Percentiles rank a stretch among this genome's conserved stretches.
Evolutionary conservation across 1,140 invertebrate species (phyloP).

Genomic region (Neuroterus valhalla): DNA sequence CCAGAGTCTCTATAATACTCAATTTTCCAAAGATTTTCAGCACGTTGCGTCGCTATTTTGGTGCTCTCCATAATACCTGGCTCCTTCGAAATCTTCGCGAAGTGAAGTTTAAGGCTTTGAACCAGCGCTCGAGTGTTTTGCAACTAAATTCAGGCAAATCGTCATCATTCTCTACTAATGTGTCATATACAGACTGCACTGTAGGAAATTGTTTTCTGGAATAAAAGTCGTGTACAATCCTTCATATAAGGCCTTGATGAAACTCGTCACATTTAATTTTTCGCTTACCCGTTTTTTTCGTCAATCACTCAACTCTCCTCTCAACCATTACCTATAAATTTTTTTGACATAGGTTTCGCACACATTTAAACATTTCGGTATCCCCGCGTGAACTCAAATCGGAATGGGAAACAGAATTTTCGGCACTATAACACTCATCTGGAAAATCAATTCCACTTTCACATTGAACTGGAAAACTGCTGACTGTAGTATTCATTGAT

Average conservation of each 20-base stretch:
- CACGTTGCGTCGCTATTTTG: not conserved
- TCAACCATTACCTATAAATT: not conserved
- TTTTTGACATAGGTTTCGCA: not conserved
- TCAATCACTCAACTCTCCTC: not conserved
- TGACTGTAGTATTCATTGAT: no score
- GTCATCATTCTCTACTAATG: not conserved
- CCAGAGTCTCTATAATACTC: not conserved
- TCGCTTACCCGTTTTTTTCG: not conserved
- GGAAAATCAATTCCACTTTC: no score
- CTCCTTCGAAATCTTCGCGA: not conserved
- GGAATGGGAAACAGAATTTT: not conserved
- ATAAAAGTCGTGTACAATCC: not conserved
- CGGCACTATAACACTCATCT: no score
- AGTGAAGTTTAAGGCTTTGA: not conserved
- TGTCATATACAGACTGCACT: not conserved
- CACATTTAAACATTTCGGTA: not conserved
- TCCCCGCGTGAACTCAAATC: not conserved
- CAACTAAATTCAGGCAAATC: not conserved
- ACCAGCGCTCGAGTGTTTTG: not conserved
- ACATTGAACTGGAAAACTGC: no score
- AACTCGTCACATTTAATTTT: not conserved
- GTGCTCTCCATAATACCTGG: constrained; percentile 1
- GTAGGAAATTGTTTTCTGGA: not conserved
- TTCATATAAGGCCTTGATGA: not conserved
- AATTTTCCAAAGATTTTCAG: not conserved